Base-by-base conservation (phyloP, 1,140 invertebrate species). In the Platyscapa corneri region DNA sequence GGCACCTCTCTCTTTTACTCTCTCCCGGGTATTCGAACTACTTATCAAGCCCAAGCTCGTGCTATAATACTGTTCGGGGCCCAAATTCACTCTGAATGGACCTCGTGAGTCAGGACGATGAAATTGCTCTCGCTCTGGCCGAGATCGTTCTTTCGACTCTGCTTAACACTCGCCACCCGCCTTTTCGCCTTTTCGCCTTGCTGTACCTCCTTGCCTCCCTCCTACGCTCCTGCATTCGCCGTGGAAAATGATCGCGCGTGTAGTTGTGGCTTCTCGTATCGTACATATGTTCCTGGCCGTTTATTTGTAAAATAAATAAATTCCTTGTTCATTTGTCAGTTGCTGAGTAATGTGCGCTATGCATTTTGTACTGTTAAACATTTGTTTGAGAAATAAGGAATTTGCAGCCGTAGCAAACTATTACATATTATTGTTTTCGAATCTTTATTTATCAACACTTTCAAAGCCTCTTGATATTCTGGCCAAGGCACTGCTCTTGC, bases 1-100 rank as follows among this genome's bases (percentile, higher is more conserved):
- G 83, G n/a, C 83, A 78, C 64, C 64, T 74, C 75, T 20, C 23
- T 8, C n/a, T 30, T 32, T 32, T n/a, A 34, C n/a, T 78, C 23
- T 80, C 32, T 53, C 16, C 49, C 42, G 37, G 20, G 37, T n/a
- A n/a, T 37, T 49, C 39, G 23, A 10, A 32, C 30, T 37, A 20
- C 70, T 74, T 42, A 6, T 1, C 27, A 30, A 30, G 27, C n/a
- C 76, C 49, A 10, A 37, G 49, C 46, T 60, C 76, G 76, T 32
- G 76, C 16, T 14, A 32, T 49, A 49, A 32, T 49, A 56, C 46
- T 30, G 49, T 18, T 53, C 49, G 49, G 18, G 16, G 27, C 60
- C 79, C 64, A 67, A 78, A 84, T 79, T 72, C 83, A 56, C 23
- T 84, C 16, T 78, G 76, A 77, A 76, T 77, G 82, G 74, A 56